phyloP scores from a whole-genome alignment of 2,888 invertebrate species.

The Drosophila engyochracea region DNA sequence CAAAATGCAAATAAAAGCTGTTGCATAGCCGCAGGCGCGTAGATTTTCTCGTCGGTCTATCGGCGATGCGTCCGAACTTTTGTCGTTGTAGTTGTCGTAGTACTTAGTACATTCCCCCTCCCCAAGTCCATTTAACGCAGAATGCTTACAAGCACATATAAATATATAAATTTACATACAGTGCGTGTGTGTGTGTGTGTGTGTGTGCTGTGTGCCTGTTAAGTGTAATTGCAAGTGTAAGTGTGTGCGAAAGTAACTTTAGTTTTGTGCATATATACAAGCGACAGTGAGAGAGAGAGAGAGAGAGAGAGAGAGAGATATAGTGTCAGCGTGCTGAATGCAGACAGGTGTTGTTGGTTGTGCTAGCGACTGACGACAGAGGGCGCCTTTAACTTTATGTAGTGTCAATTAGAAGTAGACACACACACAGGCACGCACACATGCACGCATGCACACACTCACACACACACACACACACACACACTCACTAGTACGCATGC shows the following conservation, averaged over 20 bases:
- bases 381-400: constrained; percentile 33
- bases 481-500: constrained; percentile 23
- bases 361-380: constrained; percentile 25
- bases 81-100: constrained; percentile 58
- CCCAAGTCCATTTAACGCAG: constrained; percentile 48
- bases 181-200: background rate
- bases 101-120: constrained; percentile 72
- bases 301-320: background rate
- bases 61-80: constrained; percentile 41
- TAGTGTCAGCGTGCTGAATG: constrained; percentile 17
- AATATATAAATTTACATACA: constrained; percentile 9
- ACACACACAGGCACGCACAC: constrained; percentile 24
- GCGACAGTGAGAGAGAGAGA: background rate
- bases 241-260: constrained; percentile 29
- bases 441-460: constrained; percentile 1
- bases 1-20: constrained; percentile 24
- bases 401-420: constrained; percentile 36
- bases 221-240: constrained; percentile 14
- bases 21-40: constrained; percentile 64
- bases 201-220: constrained; percentile 4
- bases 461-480: constrained; percentile 9
- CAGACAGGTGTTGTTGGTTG: constrained; percentile 2
- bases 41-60: constrained; percentile 25
- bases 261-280: constrained; percentile 64
- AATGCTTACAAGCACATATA: constrained; percentile 41